Evolutionary conservation across 2,113 vertebrate species (phyloP).

Genomic region (Pterocles burchelli): DNA sequence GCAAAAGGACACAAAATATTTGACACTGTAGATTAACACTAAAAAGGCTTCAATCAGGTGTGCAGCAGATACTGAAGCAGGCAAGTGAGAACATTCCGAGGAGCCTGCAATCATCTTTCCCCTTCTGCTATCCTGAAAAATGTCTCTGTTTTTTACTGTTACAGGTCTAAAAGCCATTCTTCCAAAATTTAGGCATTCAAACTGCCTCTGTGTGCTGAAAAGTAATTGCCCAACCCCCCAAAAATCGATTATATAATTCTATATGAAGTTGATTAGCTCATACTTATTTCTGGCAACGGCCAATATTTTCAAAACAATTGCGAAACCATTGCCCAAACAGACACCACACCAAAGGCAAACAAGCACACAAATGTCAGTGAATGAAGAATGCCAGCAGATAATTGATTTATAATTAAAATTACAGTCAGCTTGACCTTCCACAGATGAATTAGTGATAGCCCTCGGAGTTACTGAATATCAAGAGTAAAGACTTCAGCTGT

Average conservation of each 20-base stretch:
- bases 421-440: background rate
- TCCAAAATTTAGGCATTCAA: background rate
- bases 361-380: background rate
- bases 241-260: background rate
- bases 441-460: background rate
- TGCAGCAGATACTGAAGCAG: background rate
- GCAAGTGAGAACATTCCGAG: background rate
- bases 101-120: background rate
- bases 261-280: background rate
- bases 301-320: background rate
- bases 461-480: background rate
- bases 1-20: background rate
- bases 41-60: background rate
- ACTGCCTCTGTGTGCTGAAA: background rate
- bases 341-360: background rate
- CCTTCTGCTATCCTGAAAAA: background rate
- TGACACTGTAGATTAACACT: background rate
- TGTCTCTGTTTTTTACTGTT: background rate
- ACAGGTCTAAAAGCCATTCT: background rate
- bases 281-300: background rate
- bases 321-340: background rate
- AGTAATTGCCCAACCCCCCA: accelerated
- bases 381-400: background rate
- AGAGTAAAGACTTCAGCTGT: background rate
- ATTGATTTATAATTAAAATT: background rate